These are phyloP conservation scores for Lepus americanus DNA, from an alignment of 2,113 vertebrate genomes.

Conservation along the genomic window DNA sequence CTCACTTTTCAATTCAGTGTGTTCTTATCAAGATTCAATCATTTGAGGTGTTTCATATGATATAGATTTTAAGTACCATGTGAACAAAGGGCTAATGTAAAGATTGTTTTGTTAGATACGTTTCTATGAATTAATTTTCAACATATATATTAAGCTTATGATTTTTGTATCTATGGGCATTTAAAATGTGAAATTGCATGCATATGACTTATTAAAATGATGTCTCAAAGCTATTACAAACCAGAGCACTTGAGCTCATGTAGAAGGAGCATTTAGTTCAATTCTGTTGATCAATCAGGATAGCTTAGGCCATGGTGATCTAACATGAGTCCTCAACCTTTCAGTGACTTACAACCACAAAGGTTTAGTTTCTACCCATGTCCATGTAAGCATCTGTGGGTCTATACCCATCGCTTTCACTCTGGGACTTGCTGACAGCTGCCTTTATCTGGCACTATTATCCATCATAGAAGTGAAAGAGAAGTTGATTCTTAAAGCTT, in stretches of 20 bases:
- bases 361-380: neutral
- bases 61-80: neutral
- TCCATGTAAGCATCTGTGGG: neutral
- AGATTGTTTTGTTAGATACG: neutral
- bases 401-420: neutral
- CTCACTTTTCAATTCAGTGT: neutral
- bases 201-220: neutral
- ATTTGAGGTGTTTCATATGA: neutral
- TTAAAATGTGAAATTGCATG: constrained; percentile 20
- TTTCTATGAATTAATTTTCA: constrained; percentile 62
- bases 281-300: neutral
- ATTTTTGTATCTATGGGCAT: neutral
- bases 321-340: neutral
- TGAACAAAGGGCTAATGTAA: neutral
- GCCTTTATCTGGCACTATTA: neutral
- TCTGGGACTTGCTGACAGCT: neutral
- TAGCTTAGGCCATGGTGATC: neutral
- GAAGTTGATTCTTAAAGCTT: neutral
- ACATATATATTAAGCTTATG: neutral
- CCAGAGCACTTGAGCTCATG: neutral
- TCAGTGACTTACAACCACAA: neutral
- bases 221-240: neutral
- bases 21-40: constrained; percentile 21
- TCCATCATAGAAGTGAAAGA: neutral
- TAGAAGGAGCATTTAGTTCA: neutral